phyloP scores from a whole-genome alignment of 2,113 vertebrate species.

The Syrrhaptes paradoxus region DNA sequence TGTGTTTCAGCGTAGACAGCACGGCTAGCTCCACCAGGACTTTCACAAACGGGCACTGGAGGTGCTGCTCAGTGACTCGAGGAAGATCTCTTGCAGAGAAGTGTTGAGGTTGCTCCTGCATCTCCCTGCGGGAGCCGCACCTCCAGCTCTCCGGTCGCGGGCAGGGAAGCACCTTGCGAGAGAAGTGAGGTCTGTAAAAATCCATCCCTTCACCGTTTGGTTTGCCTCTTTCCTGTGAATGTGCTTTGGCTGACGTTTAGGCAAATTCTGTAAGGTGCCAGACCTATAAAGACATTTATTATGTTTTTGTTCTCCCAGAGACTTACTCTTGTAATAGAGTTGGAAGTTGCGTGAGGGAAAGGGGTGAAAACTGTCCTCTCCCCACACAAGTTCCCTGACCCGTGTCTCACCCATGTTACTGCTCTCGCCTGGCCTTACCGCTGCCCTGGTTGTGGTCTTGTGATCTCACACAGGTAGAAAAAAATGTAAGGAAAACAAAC shows the following conservation, averaged over 20 bases:
- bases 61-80: not conserved
- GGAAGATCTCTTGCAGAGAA: not conserved
- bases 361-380: not conserved
- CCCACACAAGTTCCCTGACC: accelerated
- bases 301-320: not conserved
- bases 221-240: not conserved
- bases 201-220: not conserved
- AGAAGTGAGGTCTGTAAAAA: not conserved
- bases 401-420: accelerated
- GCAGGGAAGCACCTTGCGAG: not conserved
- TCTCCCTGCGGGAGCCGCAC: not conserved
- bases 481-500: not conserved
- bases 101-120: not conserved
- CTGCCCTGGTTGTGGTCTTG: not conserved
- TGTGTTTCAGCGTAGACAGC: not conserved
- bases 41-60: not conserved
- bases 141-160: accelerated
- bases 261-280: not conserved
- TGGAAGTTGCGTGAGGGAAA: not conserved
- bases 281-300: not conserved
- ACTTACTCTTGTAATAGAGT: not conserved
- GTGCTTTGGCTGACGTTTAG: not conserved
- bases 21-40: not conserved
- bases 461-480: not conserved
- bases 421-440: not conserved